Evolutionary conservation across 1,140 invertebrate species (phyloP).

Genomic region (Eupristina koningsbergeri): DNA sequence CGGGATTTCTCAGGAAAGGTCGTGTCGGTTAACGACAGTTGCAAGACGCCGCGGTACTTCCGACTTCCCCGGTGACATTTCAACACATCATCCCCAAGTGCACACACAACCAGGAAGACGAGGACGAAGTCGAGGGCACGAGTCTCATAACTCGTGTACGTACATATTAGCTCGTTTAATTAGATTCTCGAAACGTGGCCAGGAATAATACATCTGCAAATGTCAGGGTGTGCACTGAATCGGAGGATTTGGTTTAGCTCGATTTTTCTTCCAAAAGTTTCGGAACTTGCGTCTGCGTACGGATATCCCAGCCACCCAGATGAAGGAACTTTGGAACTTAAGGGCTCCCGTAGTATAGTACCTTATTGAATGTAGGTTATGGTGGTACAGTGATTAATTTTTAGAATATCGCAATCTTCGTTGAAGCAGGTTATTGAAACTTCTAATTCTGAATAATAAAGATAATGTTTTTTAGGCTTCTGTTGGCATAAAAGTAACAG

Average conservation of each 20-base stretch:
- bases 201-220: constrained; percentile 24
- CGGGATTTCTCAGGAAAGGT: no score
- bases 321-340: background rate
- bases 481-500: no score
- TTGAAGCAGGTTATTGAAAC: no score
- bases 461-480: no score
- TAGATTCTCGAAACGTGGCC: background rate
- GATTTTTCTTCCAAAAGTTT: constrained; percentile 4
- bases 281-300: background rate
- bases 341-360: background rate
- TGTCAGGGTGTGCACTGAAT: background rate
- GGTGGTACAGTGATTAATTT: no score
- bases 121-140: constrained; percentile 2
- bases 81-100: constrained; percentile 19
- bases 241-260: constrained; percentile 22
- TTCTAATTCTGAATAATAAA: no score
- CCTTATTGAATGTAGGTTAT: no score
- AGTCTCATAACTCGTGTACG: background rate
- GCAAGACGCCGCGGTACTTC: constrained; percentile 14
- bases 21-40: constrained; percentile 31
- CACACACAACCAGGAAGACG: no score
- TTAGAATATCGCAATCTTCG: no score
- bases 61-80: constrained; percentile 1
- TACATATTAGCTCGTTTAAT: background rate
- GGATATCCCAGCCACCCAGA: background rate